These are phyloP conservation scores for Corythoichthys intestinalis DNA, from an alignment of 2,113 vertebrate species.

Conservation along the genomic window DNA sequence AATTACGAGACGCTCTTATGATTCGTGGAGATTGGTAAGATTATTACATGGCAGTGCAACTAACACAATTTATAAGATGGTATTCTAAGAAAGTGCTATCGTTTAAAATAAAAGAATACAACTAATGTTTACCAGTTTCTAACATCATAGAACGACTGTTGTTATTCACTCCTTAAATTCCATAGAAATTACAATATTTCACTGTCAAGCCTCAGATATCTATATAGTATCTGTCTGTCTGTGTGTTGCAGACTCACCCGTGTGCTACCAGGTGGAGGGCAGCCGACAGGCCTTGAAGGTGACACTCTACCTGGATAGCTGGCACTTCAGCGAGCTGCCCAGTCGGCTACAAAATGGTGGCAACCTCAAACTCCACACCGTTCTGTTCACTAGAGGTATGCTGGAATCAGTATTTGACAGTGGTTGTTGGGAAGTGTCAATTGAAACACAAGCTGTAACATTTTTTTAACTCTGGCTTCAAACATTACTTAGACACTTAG, in stretches of 20 bases:
- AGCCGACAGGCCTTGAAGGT: slow-evolving; percentile 90
- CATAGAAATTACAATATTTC: background rate
- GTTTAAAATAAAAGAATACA: too few relatives aligned
- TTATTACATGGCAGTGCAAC: background rate
- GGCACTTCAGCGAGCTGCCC: slow-evolving; percentile 92
- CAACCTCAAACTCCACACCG: slow-evolving; percentile 86
- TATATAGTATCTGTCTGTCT: background rate
- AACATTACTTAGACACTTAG: background rate
- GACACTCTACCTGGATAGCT: slow-evolving; percentile 88
- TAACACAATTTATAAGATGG: background rate
- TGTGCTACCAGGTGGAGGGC: slow-evolving; percentile 93
- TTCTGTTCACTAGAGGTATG: slow-evolving; percentile 90
- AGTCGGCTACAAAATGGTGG: slow-evolving; percentile 87
- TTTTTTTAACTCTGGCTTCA: background rate
- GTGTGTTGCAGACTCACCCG: slow-evolving; percentile 78
- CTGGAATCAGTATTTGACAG: background rate
- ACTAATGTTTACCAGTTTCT: background rate
- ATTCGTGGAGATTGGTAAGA: background rate
- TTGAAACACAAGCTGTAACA: background rate
- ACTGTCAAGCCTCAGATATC: too few relatives aligned
- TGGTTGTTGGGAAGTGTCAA: background rate
- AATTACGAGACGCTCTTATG: background rate
- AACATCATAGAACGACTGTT: background rate
- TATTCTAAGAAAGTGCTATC: too few relatives aligned
- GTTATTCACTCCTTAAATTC: background rate